Evolutionary conservation across 2,888 invertebrate species (phyloP).

Genomic region (Epistrophella euchroma): DNA sequence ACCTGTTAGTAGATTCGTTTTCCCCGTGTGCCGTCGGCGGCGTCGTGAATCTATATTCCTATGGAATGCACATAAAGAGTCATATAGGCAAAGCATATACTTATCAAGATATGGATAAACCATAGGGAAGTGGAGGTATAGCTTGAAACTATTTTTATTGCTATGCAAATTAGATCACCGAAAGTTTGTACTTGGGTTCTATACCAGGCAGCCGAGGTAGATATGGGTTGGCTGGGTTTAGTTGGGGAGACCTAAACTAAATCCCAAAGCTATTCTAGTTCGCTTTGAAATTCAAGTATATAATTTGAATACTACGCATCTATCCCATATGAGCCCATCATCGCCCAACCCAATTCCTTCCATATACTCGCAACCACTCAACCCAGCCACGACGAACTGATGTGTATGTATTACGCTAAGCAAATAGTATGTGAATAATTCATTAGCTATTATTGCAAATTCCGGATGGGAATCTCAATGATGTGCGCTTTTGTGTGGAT

Average conservation of each 20-base stretch:
- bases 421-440: slow-evolving; percentile 63
- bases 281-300: neutral
- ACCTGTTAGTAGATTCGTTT: slow-evolving; percentile 40
- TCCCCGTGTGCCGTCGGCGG: neutral
- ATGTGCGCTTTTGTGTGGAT: slow-evolving; percentile 64
- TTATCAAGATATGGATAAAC: slow-evolving; percentile 62
- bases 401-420: slow-evolving; percentile 34
- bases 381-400: neutral
- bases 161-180: slow-evolving; percentile 70
- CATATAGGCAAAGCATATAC: slow-evolving; percentile 27
- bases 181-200: slow-evolving; percentile 41
- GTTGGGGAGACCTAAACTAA: no score
- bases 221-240: neutral
- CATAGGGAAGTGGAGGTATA: slow-evolving; percentile 25
- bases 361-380: neutral
- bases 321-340: neutral
- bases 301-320: slow-evolving; percentile 16
- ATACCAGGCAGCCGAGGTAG: neutral
- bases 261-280: slow-evolving; percentile 16
- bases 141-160: slow-evolving; percentile 69
- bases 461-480: slow-evolving; percentile 66
- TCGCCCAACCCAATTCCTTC: neutral
- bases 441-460: slow-evolving; percentile 69
- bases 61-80: slow-evolving; percentile 13
- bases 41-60: neutral